Evolutionary conservation across 1,140 invertebrate genomes (phyloP), one percentile per base, ranked within the genome.

Genomic region (Meloidogyne exigua): DNA sequence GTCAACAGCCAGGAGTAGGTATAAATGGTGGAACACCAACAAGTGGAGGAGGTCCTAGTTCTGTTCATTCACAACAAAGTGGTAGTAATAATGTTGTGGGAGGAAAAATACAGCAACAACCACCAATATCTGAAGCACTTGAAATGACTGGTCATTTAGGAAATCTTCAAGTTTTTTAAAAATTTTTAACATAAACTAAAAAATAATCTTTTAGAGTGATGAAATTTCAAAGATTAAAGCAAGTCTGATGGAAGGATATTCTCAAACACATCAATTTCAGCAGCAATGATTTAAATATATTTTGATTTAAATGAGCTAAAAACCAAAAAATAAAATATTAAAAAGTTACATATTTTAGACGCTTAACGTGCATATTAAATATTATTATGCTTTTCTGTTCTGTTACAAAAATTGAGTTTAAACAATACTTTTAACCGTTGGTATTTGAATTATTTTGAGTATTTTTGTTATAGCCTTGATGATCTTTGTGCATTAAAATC

Each of bases 211-310:
- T 76, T 39, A 79, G 76, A 49, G 44, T n/a, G 72, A 76, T 39
- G 76, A 76, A 42, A 78, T 78, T 26, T 76, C 72, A 39, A 78
- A 78, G 70, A 78, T 78, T 21, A 78, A 78, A 57, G 76, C 76
- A 57, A 68, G 25, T 63, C 39, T 78, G 15, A 79, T 78, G 32
- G 70, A 77, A 26, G 76, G 63, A 42, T 78, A 25, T n/a, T 39
- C 28, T 18, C 36, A 66, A 26, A 32, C 69, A n/a, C 44, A 77
- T 65, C 44, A 78, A 36, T 78, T 66, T 15, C 63, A 28, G 1
- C 23, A 42, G 36, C 75, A 73, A 28, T 73, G 44, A 75, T n/a
- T 66, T 26, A 66, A 26, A 28, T 39, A 39, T 39, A 66, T 57
- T n/a, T 49, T 57, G 49, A 57, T 15, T 44, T 15, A 15, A 57